These are phyloP conservation scores for Hylaea fasciaria DNA, from an alignment of 2,888 invertebrate genomes.

Conservation along the genomic window DNA sequence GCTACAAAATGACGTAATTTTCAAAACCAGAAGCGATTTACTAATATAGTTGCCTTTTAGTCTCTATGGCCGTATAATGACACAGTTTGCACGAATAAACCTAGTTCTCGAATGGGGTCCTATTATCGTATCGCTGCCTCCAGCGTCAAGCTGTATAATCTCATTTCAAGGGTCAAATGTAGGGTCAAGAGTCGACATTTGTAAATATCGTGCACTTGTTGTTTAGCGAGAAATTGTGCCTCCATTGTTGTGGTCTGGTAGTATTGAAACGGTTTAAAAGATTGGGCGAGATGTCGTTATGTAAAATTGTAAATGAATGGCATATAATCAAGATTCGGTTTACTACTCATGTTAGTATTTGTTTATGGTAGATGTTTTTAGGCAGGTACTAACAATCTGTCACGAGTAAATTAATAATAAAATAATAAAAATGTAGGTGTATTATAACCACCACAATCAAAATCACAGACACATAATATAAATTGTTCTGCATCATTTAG, in stretches of 20 bases:
- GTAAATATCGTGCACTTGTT: slow-evolving; percentile 60
- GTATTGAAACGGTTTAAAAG: slow-evolving; percentile 14
- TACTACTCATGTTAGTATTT: no score
- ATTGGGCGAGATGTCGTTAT: neutral
- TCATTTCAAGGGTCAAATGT: slow-evolving; percentile 51
- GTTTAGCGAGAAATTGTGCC: slow-evolving; percentile 46
- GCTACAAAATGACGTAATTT: slow-evolving; percentile 14
- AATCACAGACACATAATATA: no score
- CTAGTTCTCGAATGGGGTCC: slow-evolving; percentile 34
- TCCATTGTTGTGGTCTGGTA: slow-evolving; percentile 36
- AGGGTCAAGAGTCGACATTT: slow-evolving; percentile 70
- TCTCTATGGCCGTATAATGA: slow-evolving; percentile 32
- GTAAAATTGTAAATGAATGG: neutral
- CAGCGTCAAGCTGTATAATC: slow-evolving; percentile 46
- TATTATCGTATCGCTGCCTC: slow-evolving; percentile 43
- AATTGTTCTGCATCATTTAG: no score
- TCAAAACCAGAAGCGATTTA: slow-evolving; percentile 29
- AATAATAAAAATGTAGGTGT: no score
- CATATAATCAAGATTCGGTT: neutral
- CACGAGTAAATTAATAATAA: no score
- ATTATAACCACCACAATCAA: no score
- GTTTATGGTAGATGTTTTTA: no score
- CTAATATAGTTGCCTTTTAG: slow-evolving; percentile 19
- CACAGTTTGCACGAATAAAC: slow-evolving; percentile 33
- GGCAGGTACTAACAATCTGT: no score